phyloP scores from a whole-genome alignment of 30 jellyfish, hydroid and myxozoan genomes.

The Phacellophora camtschatica region DNA sequence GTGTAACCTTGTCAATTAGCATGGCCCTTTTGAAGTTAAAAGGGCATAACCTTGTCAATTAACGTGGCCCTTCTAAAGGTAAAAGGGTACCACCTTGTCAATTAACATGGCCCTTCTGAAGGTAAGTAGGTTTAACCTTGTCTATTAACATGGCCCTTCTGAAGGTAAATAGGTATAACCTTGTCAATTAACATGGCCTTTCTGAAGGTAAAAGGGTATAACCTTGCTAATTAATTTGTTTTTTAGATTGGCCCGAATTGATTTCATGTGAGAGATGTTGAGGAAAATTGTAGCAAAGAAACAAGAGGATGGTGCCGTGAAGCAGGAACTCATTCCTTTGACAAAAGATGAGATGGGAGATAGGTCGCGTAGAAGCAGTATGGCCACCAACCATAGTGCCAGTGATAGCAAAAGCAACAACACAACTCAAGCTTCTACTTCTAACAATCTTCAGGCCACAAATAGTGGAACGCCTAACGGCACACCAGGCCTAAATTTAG shows the following conservation, averaged over 20 bases:
- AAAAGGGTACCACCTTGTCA: no score
- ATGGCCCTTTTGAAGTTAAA: no score
- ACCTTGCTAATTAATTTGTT: no score
- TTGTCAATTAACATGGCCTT: no score
- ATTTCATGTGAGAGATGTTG: conserved; percentile 10
- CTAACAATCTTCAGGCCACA: background rate
- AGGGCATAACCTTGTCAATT: no score
- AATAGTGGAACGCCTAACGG: conserved; percentile 35
- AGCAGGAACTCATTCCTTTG: conserved; percentile 53
- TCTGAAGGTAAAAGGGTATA: no score
- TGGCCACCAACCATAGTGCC: background rate
- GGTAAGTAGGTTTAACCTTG: no score
- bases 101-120: no score
- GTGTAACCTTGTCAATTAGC: no score
- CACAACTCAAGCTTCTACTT: background rate
- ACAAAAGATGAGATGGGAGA: conserved; percentile 28
- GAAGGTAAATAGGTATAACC: no score
- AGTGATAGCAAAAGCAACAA: background rate
- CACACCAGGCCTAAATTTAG: conserved; percentile 56
- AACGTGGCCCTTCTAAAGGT: no score
- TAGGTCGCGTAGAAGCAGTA: background rate
- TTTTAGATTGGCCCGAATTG: background rate
- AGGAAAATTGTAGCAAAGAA: conserved; percentile 57
- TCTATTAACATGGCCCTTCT: no score
- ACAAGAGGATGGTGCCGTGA: conserved; percentile 61